phyloP scores from a whole-genome alignment of 2,113 vertebrate species.

The Crotophaga sulcirostris region DNA sequence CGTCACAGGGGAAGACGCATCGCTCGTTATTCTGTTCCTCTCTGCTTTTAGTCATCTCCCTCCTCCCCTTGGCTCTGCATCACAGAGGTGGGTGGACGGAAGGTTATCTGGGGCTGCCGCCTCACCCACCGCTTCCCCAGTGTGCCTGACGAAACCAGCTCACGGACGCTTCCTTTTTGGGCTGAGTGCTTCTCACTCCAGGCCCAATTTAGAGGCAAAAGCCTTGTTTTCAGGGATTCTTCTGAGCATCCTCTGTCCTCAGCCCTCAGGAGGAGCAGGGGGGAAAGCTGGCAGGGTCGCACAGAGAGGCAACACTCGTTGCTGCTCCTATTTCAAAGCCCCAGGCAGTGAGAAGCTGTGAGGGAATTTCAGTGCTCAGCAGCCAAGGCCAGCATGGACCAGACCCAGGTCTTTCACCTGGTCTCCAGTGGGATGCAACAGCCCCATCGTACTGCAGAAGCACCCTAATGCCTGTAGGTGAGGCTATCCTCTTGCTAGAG shows the following conservation, averaged over 20 bases:
- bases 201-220: not conserved
- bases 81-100: conserved; percentile 54
- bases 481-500: not conserved
- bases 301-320: not conserved
- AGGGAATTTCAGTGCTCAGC: not conserved
- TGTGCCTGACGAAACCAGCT: conserved; percentile 25
- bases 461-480: not conserved
- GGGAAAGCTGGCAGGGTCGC: not conserved
- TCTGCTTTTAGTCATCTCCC: conserved; percentile 62
- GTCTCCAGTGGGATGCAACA: not conserved
- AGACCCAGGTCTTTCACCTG: not conserved
- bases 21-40: conserved; percentile 27
- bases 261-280: not conserved
- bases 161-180: conserved; percentile 27
- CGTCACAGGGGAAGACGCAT: not conserved
- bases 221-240: not conserved
- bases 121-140: conserved; percentile 46
- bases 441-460: not conserved
- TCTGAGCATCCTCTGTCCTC: not conserved
- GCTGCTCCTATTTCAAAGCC: not conserved
- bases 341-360: not conserved
- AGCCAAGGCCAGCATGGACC: not conserved
- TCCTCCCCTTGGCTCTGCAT: conserved; percentile 59
- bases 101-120: conserved; percentile 64
- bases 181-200: not conserved